phyloP scores from a whole-genome alignment of 2,888 invertebrate genomes.

The Erebia palarica region DNA sequence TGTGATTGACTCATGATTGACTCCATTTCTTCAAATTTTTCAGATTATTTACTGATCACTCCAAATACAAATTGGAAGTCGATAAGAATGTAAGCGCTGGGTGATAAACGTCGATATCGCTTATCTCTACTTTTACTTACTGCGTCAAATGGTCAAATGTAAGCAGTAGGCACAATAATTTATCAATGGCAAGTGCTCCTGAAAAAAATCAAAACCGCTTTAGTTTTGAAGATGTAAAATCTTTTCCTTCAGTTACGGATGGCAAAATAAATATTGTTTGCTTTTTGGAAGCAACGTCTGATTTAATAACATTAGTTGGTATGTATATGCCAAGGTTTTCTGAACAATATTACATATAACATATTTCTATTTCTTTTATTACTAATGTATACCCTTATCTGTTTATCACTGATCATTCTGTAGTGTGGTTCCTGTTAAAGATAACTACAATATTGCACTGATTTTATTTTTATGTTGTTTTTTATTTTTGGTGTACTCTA shows the following conservation, averaged over 20 bases:
- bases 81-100: conserved; percentile 34
- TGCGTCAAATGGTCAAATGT: conserved; percentile 18
- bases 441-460: too few species aligned
- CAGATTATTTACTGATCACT: conserved; percentile 19
- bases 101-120: conserved; percentile 33
- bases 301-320: conserved; percentile 86
- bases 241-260: conserved; percentile 79
- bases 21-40: conserved; percentile 3
- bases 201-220: conserved; percentile 41
- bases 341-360: not conserved
- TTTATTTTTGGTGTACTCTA: too few species aligned
- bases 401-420: too few species aligned
- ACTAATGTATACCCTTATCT: too few species aligned
- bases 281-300: conserved; percentile 84
- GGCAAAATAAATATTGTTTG: conserved; percentile 82
- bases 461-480: too few species aligned
- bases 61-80: conserved; percentile 9
- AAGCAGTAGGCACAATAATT: conserved; percentile 26
- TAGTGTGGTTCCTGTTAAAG: too few species aligned
- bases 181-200: conserved; percentile 57
- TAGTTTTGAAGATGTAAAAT: conserved; percentile 54
- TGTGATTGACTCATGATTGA: too few species aligned
- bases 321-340: conserved; percentile 52
- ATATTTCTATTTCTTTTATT: too few species aligned
- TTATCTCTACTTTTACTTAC: conserved; percentile 23